phyloP scores from a whole-genome alignment of 2,888 invertebrate species.

The Notocelia uddmanniana region DNA sequence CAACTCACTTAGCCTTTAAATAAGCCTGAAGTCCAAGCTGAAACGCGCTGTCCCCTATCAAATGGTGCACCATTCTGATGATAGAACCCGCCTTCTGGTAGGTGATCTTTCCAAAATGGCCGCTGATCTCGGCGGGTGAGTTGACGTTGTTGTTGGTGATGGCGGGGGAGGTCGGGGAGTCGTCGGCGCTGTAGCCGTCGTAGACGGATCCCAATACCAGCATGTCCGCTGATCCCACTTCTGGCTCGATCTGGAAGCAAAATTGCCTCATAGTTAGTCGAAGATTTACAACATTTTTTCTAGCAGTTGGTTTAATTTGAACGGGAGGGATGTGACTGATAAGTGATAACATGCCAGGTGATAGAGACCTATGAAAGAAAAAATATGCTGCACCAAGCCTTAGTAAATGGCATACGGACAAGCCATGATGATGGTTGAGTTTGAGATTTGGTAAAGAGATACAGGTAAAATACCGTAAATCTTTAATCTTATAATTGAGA shows the following conservation, averaged over 20 bases:
- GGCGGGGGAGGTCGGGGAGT: constrained; percentile 78
- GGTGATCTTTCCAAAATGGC: constrained; percentile 88
- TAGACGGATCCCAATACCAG: constrained; percentile 88
- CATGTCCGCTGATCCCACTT: constrained; percentile 87
- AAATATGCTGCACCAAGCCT: too few species aligned
- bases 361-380: too few species aligned
- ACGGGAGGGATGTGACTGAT: too few species aligned
- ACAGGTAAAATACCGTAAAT: too few species aligned
- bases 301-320: too few species aligned
- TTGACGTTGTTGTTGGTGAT: constrained; percentile 85
- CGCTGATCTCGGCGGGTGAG: constrained; percentile 87
- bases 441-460: too few species aligned
- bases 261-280: not conserved
- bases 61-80: constrained; percentile 80
- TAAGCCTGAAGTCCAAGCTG: constrained; percentile 64
- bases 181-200: constrained; percentile 86
- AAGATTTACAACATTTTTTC: too few species aligned
- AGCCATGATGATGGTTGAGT: too few species aligned
- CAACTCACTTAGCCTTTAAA: constrained; percentile 80
- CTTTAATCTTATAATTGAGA: too few species aligned
- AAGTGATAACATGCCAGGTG: too few species aligned
- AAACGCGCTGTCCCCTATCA: constrained; percentile 72
- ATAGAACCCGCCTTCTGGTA: constrained; percentile 88
- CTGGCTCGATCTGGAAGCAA: constrained; percentile 82
- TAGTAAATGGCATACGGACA: too few species aligned